phyloP scores from a whole-genome alignment of 2,113 vertebrate genomes.

The Delphinus delphis region DNA sequence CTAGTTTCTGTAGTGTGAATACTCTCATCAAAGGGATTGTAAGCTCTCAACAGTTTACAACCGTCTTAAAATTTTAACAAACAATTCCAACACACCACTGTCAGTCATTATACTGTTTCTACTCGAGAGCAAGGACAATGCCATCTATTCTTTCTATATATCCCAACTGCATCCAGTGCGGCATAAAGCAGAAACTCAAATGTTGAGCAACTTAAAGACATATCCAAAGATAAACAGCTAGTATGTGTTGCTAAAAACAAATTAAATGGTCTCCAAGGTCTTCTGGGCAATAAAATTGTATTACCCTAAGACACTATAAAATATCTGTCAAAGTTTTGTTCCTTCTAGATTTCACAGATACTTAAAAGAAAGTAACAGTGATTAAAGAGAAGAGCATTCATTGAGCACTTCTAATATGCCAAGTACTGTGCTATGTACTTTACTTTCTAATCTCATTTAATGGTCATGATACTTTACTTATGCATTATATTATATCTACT shows the following conservation, averaged over 20 bases:
- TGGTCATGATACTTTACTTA: background rate
- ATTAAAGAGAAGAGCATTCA: background rate
- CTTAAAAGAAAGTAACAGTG: constrained; percentile 9
- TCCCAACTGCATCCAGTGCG: background rate
- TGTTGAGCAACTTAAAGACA: background rate
- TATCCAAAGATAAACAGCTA: constrained; percentile 18
- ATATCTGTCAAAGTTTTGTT: constrained; percentile 15
- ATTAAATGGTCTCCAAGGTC: background rate
- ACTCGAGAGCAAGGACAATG: background rate
- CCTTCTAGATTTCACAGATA: constrained; percentile 1
- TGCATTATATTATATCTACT: background rate
- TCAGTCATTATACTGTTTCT: background rate
- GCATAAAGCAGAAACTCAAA: constrained; percentile 29
- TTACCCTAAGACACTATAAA: background rate
- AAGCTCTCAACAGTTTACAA: background rate
- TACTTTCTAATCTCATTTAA: background rate
- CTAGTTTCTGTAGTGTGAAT: constrained; percentile 18
- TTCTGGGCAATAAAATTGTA: constrained; percentile 20
- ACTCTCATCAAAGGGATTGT: background rate
- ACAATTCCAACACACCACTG: background rate
- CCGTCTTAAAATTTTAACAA: constrained; percentile 29
- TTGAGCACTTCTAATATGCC: background rate
- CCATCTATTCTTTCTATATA: background rate
- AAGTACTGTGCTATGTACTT: background rate
- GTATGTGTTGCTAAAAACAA: constrained; percentile 30